phyloP scores from a whole-genome alignment of 2,797 vertebrate species.

The Eidolon dupreanum region DNA sequence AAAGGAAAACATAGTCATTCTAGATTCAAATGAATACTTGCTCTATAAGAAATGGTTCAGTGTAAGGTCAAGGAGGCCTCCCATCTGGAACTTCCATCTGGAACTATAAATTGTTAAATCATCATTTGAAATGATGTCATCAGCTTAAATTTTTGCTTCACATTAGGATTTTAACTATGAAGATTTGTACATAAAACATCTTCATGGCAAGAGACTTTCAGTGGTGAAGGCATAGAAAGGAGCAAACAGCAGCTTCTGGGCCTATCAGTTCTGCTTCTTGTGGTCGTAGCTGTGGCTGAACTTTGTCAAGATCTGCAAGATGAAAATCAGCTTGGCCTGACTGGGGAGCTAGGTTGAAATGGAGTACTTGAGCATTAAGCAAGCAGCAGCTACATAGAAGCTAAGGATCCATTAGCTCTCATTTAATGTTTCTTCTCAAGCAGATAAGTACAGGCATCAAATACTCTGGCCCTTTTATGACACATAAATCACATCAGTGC shows the following conservation, averaged over 20 bases:
- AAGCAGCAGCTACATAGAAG: constrained; percentile 36
- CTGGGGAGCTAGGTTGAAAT: background rate
- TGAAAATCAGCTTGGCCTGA: constrained; percentile 17
- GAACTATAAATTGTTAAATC: background rate
- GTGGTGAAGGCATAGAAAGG: background rate
- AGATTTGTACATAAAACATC: constrained; percentile 18
- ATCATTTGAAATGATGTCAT: constrained; percentile 13
- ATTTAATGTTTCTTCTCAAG: constrained; percentile 63
- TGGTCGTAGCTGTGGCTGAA: background rate
- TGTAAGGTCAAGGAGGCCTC: background rate
- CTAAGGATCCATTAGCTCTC: constrained; percentile 57
- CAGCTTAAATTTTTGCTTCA: constrained; percentile 16
- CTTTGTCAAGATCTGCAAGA: background rate
- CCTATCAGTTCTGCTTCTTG: background rate
- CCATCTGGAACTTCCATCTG: background rate
- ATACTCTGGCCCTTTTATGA: constrained; percentile 65
- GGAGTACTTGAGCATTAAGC: background rate
- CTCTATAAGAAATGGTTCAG: background rate
- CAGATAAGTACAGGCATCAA: constrained; percentile 68
- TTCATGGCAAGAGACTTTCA: background rate
- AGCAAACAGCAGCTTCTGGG: background rate
- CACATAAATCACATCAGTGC: constrained; percentile 70
- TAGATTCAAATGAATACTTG: background rate
- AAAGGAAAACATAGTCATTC: background rate
- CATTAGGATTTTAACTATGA: constrained; percentile 25